Conservation (phyloP, 2,888 invertebrate species). For the Salpingus planirostris region DNA sequence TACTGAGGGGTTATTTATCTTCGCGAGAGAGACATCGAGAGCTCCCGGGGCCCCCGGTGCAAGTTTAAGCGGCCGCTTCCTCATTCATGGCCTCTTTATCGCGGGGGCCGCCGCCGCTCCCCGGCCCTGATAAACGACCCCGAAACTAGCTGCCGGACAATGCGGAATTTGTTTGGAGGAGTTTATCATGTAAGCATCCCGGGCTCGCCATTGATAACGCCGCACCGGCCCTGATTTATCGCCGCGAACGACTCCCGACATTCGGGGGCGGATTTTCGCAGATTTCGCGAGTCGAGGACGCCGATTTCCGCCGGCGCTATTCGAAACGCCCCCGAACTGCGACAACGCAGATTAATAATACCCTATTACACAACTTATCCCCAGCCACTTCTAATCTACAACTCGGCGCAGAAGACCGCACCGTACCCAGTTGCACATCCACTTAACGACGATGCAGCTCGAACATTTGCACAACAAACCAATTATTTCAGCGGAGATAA, state of each 20-base stretch:
- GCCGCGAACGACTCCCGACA: slow-evolving; percentile 17
- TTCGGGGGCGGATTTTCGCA: slow-evolving; percentile 11
- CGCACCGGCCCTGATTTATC: slow-evolving; percentile 24
- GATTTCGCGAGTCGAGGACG: slow-evolving; percentile 4
- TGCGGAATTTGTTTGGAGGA: slow-evolving; percentile 37
- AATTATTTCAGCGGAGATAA: no score
- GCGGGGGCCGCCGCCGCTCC: slow-evolving; percentile 16
- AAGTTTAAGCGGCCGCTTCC: slow-evolving; percentile 31
- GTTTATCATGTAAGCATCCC: slow-evolving; percentile 36
- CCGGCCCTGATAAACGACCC: slow-evolving; percentile 30
- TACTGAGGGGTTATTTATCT: slow-evolving; percentile 49
- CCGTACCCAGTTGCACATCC: no score
- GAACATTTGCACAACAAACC: no score
- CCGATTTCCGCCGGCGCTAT: no score
- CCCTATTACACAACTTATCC: no score
- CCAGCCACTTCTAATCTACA: no score
- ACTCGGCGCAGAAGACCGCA: no score
- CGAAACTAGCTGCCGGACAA: slow-evolving; percentile 34
- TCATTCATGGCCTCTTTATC: slow-evolving; percentile 36
- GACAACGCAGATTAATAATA: no score
- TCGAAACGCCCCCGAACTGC: no score
- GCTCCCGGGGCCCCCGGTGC: slow-evolving; percentile 21
- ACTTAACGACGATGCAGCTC: no score
- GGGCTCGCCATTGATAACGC: slow-evolving; percentile 27
- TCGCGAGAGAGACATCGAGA: slow-evolving; percentile 29